These are phyloP conservation scores for Chamaea fasciata DNA, from an alignment of 2,113 vertebrate species.

Conservation along the genomic window DNA sequence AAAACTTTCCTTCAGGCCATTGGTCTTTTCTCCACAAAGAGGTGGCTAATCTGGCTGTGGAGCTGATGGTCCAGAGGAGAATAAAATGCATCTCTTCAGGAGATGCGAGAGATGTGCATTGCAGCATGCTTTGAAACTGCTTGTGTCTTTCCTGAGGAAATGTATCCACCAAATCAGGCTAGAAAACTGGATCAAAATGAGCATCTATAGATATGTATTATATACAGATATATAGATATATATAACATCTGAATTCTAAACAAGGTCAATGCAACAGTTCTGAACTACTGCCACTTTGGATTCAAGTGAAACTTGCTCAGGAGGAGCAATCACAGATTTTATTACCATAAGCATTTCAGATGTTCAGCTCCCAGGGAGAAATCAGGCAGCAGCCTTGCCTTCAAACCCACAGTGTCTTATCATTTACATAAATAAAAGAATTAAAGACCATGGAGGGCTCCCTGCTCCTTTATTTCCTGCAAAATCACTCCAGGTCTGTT, in stretches of 20 bases:
- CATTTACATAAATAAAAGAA: neutral
- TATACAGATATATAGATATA: neutral
- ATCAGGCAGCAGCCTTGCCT: neutral
- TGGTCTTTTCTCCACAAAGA: neutral
- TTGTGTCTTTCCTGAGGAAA: neutral
- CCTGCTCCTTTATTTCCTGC: neutral
- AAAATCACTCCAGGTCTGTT: neutral
- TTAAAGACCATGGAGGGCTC: neutral
- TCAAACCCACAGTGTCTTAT: neutral
- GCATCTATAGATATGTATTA: neutral
- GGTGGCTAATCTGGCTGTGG: neutral
- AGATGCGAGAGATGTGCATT: neutral
- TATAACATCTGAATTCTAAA: neutral
- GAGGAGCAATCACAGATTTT: neutral
- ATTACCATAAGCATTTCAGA: neutral
- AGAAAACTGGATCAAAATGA: neutral
- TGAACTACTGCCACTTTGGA: neutral
- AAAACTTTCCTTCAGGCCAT: neutral
- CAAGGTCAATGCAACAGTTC: neutral
- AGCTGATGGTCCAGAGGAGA: neutral
- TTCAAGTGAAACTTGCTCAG: neutral
- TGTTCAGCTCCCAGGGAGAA: neutral
- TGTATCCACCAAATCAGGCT: neutral
- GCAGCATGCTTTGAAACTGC: neutral
- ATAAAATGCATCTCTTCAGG: neutral